Percentiles rank a stretch among this genome's conserved stretches.
Evolutionary conservation across 2,797 vertebrate species (phyloP).

Genomic region (Diplodus sargus): DNA sequence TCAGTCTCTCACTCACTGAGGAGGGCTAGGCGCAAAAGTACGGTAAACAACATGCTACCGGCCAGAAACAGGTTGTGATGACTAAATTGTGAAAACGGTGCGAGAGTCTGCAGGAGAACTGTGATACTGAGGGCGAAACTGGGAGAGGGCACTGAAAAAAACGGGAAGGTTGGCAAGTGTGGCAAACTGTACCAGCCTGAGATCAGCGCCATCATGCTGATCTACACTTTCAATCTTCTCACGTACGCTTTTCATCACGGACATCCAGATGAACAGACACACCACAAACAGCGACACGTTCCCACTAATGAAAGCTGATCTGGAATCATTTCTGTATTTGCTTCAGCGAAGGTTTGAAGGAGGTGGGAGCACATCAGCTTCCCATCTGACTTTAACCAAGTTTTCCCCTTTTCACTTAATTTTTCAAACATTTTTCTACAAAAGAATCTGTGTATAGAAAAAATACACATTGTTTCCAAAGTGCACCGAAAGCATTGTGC

Average conservation of each 20-base stretch:
- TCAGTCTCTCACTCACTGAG: too few species aligned
- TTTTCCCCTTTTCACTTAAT: conserved; percentile 26
- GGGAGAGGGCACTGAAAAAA: too few species aligned
- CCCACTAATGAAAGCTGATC: conserved; percentile 4
- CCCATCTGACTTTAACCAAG: conserved; percentile 46
- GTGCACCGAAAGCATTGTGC: conserved; percentile 67
- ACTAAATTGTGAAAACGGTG: too few species aligned
- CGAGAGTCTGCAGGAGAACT: too few species aligned
- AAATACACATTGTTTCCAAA: conserved; percentile 75
- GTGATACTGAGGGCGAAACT: too few species aligned
- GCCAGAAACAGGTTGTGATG: too few species aligned
- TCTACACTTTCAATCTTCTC: background rate
- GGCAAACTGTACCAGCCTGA: conserved; percentile 10
- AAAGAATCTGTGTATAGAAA: conserved; percentile 72
- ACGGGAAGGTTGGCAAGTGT: too few species aligned
- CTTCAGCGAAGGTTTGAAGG: conserved; percentile 11
- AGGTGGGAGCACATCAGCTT: conserved; percentile 30
- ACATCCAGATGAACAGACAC: background rate
- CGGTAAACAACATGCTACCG: too few species aligned
- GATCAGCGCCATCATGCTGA: conserved; percentile 12
- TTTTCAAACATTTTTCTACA: conserved; percentile 58
- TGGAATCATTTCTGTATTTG: conserved; percentile 1
- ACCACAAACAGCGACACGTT: background rate
- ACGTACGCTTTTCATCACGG: background rate
- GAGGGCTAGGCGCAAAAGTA: too few species aligned